phyloP scores from a whole-genome alignment of 2,113 vertebrate genomes.

The Anser brachyrhynchus region DNA sequence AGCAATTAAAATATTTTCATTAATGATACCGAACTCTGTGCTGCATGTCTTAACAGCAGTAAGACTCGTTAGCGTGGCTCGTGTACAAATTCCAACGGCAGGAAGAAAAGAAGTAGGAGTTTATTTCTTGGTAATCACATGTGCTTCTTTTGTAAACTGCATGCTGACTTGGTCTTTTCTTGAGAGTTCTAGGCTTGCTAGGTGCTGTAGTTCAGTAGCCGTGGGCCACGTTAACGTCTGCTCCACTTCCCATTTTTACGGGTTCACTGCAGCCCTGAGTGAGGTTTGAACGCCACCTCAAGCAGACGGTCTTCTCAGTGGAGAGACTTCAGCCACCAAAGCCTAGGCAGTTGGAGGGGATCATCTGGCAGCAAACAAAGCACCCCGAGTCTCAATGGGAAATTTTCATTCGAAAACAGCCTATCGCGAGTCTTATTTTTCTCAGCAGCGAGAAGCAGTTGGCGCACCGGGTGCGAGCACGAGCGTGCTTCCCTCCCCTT shows the following conservation, averaged over 20 bases:
- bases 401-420: background rate
- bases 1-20: background rate
- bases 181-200: background rate
- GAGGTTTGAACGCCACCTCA: background rate
- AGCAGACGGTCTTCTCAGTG: background rate
- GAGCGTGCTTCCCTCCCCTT: no score
- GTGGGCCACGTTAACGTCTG: background rate
- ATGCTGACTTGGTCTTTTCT: background rate
- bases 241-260: background rate
- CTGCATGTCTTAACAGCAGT: background rate
- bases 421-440: background rate
- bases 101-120: no score
- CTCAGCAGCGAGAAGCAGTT: no score
- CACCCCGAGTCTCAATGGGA: background rate
- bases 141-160: background rate
- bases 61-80: background rate
- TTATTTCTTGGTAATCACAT: background rate
- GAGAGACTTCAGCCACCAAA: background rate
- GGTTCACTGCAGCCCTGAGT: background rate
- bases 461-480: no score
- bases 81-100: rapidly evolving
- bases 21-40: background rate
- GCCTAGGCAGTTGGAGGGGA: background rate
- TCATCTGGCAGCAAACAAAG: background rate
- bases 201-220: background rate